Evolutionary conservation across 2,797 vertebrate genomes (phyloP).

Genomic region (Enteromius thamalakanensis): DNA sequence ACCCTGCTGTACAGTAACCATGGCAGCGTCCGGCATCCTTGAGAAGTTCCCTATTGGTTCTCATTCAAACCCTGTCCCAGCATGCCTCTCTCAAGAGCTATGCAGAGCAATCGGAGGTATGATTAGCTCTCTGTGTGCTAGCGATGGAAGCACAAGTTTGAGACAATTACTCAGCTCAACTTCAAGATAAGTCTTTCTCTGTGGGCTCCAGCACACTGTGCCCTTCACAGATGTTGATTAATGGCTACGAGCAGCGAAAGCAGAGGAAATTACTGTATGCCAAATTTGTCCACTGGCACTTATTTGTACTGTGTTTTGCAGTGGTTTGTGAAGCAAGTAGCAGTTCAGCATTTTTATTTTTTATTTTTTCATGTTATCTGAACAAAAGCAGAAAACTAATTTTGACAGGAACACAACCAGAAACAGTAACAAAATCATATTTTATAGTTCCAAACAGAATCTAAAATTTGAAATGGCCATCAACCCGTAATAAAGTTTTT

Average conservation of each 20-base stretch:
- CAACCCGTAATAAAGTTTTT: too few relatives aligned
- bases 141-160: slow-evolving; percentile 45
- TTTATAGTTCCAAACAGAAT: too few relatives aligned
- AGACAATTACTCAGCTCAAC: slow-evolving; percentile 48
- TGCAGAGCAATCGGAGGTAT: slow-evolving; percentile 44
- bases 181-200: slow-evolving; percentile 34
- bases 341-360: slow-evolving; percentile 27
- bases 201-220: slow-evolving; percentile 7
- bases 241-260: slow-evolving; percentile 43
- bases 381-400: too few relatives aligned
- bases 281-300: slow-evolving; percentile 44
- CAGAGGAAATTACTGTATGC: slow-evolving; percentile 49
- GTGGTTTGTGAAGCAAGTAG: slow-evolving; percentile 24
- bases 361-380: neutral
- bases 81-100: slow-evolving; percentile 55
- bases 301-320: slow-evolving; percentile 52
- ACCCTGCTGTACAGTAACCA: slow-evolving; percentile 50
- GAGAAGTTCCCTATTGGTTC: slow-evolving; percentile 47
- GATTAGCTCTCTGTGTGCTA: slow-evolving; percentile 54
- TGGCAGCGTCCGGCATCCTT: slow-evolving; percentile 42
- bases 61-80: slow-evolving; percentile 51
- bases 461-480: too few relatives aligned
- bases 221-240: slow-evolving; percentile 49
- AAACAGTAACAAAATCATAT: too few relatives aligned
- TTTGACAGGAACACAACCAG: too few relatives aligned